Evolutionary conservation across 2,113 vertebrate species (phyloP).

Genomic region (Alligator sinensis): DNA sequence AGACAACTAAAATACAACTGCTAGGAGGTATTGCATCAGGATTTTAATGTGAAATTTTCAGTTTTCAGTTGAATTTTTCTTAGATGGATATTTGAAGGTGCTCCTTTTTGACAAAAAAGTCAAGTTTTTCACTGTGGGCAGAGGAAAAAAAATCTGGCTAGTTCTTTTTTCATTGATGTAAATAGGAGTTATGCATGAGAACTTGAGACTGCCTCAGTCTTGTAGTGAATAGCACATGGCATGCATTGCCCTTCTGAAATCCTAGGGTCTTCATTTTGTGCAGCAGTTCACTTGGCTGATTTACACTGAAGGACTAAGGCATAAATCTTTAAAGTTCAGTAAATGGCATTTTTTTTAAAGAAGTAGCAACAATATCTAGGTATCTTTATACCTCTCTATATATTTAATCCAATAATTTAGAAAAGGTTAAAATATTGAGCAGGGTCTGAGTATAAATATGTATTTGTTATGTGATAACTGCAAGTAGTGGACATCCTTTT

Average conservation of each 20-base stretch:
- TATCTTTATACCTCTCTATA: not conserved
- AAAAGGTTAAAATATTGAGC: not conserved
- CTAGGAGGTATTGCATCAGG: fast-evolving
- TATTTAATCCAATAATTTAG: not conserved
- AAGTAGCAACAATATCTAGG: not conserved
- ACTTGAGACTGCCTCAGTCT: not conserved
- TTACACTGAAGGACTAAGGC: fast-evolving
- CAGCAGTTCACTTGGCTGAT: not conserved
- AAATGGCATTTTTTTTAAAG: fast-evolving
- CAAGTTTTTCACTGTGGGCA: not conserved
- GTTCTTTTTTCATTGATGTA: not conserved
- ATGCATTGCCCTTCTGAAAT: not conserved
- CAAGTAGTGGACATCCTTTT: not conserved
- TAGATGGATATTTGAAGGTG: not conserved
- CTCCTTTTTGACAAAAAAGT: not conserved
- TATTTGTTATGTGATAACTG: not conserved
- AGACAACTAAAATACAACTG: not conserved
- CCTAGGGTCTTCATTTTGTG: not conserved
- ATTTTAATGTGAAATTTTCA: not conserved
- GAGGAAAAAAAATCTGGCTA: not conserved
- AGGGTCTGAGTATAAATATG: not conserved
- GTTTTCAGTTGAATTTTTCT: not conserved
- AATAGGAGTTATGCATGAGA: not conserved
- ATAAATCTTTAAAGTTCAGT: not conserved
- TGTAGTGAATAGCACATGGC: not conserved